phyloP scores from a whole-genome alignment of 1,140 invertebrate species.

The Temnothorax nylanderi region DNA sequence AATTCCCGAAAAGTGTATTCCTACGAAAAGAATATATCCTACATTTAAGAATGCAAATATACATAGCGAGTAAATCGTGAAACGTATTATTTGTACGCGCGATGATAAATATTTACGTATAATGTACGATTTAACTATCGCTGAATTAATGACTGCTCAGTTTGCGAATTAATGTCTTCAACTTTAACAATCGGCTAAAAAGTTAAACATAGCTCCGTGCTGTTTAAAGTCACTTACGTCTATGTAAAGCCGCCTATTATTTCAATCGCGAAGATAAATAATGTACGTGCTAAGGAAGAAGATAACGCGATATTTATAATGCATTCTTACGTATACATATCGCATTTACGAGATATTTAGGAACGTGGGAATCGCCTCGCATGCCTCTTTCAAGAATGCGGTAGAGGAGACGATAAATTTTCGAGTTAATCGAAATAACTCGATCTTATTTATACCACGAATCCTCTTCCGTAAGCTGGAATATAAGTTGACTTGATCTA shows the following conservation, averaged over 20 bases:
- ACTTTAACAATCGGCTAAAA: conserved; percentile 30
- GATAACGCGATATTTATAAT: conserved; percentile 40
- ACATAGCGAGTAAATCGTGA: not conserved
- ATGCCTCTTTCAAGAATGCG: conserved; percentile 34
- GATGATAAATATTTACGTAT: not conserved
- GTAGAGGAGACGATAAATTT: conserved; percentile 38
- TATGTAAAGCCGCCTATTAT: not conserved
- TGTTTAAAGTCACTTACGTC: not conserved
- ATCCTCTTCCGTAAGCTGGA: not conserved
- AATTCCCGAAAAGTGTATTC: not conserved
- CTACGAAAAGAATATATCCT: not conserved
- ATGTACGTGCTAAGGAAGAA: not conserved
- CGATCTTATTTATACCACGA: conserved; percentile 33
- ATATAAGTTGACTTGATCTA: conserved; percentile 26
- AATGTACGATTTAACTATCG: conserved; percentile 10
- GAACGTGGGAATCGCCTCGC: conserved; percentile 45
- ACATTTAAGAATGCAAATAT: conserved; percentile 6
- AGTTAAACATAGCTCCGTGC: not conserved
- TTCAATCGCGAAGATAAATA: conserved; percentile 26
- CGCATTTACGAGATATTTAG: conserved; percentile 28
- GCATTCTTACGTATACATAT: conserved; percentile 28
- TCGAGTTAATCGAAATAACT: conserved; percentile 43
- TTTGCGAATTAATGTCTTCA: not conserved
- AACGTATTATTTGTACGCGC: not conserved
- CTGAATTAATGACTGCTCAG: not conserved